A percentile compares a stretch with the other conserved stretches of the same genome.
These are phyloP conservation scores for Cheilosia vulpina DNA, from an alignment of 2,888 invertebrate genomes.

Conservation along the genomic window DNA sequence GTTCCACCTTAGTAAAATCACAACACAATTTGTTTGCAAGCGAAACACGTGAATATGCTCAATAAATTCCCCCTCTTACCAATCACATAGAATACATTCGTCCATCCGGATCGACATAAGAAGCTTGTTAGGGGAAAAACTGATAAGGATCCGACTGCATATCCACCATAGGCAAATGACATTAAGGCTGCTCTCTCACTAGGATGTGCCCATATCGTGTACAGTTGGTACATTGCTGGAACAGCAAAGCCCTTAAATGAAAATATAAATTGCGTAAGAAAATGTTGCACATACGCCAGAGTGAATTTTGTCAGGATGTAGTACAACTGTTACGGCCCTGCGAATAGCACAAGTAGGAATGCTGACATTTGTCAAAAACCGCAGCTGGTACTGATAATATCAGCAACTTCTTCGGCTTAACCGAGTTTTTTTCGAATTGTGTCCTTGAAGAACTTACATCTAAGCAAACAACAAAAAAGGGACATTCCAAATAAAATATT, in stretches of 20 bases:
- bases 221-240: conserved; percentile 82
- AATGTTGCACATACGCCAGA: conserved; percentile 12
- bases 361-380: no score
- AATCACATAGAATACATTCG: conserved; percentile 86
- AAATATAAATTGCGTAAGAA: not conserved
- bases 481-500: no score
- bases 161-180: conserved; percentile 83
- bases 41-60: not conserved
- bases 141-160: conserved; percentile 83
- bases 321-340: no score
- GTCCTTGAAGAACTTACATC: no score
- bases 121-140: conserved; percentile 86
- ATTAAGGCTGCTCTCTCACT: conserved; percentile 82
- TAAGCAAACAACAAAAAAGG: no score
- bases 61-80: conserved; percentile 79
- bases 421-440: no score
- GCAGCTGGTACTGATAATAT: no score
- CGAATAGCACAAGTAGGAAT: no score
- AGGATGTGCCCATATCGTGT: conserved; percentile 83
- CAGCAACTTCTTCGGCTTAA: no score
- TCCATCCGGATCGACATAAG: conserved; percentile 86
- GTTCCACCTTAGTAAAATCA: conserved; percentile 72
- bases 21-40: not conserved
- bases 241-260: conserved; percentile 80
- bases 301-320: not conserved